phyloP scores from a whole-genome alignment of 2,113 vertebrate species.

The Penelope pileata region DNA sequence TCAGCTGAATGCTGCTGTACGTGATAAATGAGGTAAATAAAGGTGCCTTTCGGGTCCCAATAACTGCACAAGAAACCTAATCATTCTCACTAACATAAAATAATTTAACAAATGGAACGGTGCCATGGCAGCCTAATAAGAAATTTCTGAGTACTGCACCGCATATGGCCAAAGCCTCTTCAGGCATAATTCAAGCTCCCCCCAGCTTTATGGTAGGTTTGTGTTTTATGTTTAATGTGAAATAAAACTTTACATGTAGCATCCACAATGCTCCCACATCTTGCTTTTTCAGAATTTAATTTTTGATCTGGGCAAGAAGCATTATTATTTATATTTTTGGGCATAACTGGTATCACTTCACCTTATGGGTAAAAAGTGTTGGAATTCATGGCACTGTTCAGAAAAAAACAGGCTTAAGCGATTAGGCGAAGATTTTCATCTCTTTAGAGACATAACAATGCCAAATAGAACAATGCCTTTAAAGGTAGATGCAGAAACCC shows the following conservation, averaged over 20 bases:
- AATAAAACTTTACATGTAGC: neutral
- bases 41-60: conserved; percentile 68
- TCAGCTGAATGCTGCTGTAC: conserved; percentile 56
- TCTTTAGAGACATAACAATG: neutral
- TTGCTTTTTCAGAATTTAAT: neutral
- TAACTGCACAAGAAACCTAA: conserved; percentile 67
- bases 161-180: conserved; percentile 48
- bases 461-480: neutral
- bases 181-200: neutral
- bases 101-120: conserved; percentile 73
- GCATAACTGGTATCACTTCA: neutral
- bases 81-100: conserved; percentile 71
- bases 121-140: conserved; percentile 58
- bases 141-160: conserved; percentile 58
- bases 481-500: neutral
- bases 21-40: conserved; percentile 79
- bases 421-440: neutral
- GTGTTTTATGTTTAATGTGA: neutral
- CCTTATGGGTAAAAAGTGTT: neutral
- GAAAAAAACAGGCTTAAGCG: neutral
- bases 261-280: neutral
- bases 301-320: neutral
- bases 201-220: neutral
- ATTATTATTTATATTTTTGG: neutral
- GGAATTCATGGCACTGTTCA: rapidly evolving